Percentiles rank a stretch among this genome's conserved stretches.
These are phyloP conservation scores for Caenorhabditis sp. DNA, from an alignment of 2,888 invertebrate genomes.

Conservation along the genomic window DNA sequence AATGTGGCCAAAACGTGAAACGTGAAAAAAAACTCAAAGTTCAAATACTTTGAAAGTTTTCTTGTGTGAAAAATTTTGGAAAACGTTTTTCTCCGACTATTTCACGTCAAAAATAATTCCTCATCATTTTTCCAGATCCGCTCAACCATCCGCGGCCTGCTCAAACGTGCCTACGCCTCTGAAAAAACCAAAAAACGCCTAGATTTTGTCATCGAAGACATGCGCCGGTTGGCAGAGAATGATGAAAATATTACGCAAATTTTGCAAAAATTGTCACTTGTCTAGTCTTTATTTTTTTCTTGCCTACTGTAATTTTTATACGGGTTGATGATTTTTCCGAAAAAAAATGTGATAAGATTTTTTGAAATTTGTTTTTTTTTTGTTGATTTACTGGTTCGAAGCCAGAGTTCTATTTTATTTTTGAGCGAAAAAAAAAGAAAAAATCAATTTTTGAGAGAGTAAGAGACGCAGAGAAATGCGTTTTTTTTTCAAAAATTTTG, in stretches of 20 bases:
- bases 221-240: slow-evolving; percentile 11
- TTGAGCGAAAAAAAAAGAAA: too few relatives aligned
- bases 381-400: neutral
- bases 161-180: slow-evolving; percentile 25
- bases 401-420: too few relatives aligned
- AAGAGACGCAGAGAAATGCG: too few relatives aligned
- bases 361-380: neutral
- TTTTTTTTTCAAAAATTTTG: too few relatives aligned
- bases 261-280: slow-evolving; percentile 20
- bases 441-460: too few relatives aligned
- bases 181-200: slow-evolving; percentile 12
- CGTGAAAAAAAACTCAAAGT: too few relatives aligned
- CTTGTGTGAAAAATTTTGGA: too few relatives aligned
- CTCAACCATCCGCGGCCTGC: slow-evolving; percentile 31
- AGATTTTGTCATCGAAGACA: slow-evolving; percentile 19
- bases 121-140: slow-evolving; percentile 28
- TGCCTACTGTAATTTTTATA: neutral
- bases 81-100: too few relatives aligned
- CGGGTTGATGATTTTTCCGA: neutral
- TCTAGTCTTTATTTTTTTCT: slow-evolving; percentile 1
- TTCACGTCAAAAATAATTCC: too few relatives aligned
- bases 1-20: too few relatives aligned
- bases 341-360: neutral
- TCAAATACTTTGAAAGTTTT: too few relatives aligned
- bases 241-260: slow-evolving; percentile 25